Conservation (phyloP, 1,140 invertebrate genomes). For the Neodiprion fabricii region DNA sequence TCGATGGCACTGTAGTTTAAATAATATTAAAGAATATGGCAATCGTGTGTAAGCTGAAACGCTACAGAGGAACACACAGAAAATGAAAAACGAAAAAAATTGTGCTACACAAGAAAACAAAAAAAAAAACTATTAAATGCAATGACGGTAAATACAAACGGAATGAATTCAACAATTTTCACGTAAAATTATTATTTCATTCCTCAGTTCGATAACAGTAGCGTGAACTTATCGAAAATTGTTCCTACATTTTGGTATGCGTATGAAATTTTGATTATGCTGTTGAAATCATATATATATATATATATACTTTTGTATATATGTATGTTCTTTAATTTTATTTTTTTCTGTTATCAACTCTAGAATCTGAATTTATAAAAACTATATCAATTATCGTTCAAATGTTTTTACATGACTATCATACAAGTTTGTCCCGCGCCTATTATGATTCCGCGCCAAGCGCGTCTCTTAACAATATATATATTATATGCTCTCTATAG, state of each 20-base stretch:
- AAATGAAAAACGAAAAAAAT: neutral
- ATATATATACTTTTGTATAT: too few relatives aligned
- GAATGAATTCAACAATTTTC: neutral
- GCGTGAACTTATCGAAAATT: too few relatives aligned
- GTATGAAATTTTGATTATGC: too few relatives aligned
- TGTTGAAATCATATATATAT: too few relatives aligned
- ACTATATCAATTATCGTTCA: too few relatives aligned
- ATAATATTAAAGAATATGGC: constrained; percentile 3
- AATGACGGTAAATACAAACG: neutral
- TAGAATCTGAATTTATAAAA: too few relatives aligned
- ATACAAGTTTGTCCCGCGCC: neutral
- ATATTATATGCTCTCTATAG: constrained; percentile 26
- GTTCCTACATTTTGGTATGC: too few relatives aligned
- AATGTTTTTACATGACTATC: neutral
- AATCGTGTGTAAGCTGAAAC: neutral
- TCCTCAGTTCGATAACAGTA: too few relatives aligned
- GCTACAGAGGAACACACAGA: neutral
- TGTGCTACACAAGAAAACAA: neutral
- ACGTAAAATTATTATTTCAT: too few relatives aligned
- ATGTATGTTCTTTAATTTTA: too few relatives aligned
- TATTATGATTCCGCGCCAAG: neutral
- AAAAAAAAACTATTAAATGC: neutral
- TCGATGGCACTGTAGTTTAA: neutral
- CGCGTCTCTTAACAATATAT: constrained; percentile 26
- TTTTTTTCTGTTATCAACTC: too few relatives aligned